A percentile compares a stretch with the other conserved stretches of the same genome.
phyloP scores from a whole-genome alignment of 2,113 vertebrate species.

The Elephas maximus region DNA sequence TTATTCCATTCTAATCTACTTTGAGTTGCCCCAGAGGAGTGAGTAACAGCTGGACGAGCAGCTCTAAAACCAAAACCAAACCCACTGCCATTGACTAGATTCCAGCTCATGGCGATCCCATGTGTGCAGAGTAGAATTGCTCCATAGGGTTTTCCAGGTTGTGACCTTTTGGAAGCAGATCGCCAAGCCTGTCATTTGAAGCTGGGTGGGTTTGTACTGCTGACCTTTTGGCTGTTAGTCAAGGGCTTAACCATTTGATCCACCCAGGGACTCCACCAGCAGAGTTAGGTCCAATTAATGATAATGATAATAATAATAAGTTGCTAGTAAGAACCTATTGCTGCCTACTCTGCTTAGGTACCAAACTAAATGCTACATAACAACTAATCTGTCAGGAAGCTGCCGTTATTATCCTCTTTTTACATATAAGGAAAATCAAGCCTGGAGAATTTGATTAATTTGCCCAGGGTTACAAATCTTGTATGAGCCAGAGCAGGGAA shows the following conservation, averaged over 20 bases:
- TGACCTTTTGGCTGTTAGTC: background rate
- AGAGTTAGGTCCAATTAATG: background rate
- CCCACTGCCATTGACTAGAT: background rate
- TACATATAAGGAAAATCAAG: background rate
- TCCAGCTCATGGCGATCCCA: background rate
- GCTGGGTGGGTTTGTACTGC: background rate
- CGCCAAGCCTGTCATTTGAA: background rate
- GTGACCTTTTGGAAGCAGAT: background rate
- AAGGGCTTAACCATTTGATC: background rate
- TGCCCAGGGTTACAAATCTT: background rate
- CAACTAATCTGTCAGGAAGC: background rate
- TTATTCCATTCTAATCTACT: background rate
- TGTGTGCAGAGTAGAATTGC: background rate
- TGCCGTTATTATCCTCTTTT: constrained; percentile 29
- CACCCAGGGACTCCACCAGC: background rate
- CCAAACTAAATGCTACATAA: background rate
- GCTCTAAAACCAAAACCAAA: background rate
- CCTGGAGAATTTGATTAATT: constrained; percentile 26
- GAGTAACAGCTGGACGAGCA: background rate
- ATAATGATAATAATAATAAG: background rate
- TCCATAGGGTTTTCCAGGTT: background rate
- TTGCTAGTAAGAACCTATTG: background rate
- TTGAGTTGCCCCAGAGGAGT: constrained; percentile 15
- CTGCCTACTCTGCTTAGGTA: background rate
- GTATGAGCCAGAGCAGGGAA: background rate